Conservation (phyloP, 2,888 invertebrate genomes). For the Caenorhabditis sp. region DNA sequence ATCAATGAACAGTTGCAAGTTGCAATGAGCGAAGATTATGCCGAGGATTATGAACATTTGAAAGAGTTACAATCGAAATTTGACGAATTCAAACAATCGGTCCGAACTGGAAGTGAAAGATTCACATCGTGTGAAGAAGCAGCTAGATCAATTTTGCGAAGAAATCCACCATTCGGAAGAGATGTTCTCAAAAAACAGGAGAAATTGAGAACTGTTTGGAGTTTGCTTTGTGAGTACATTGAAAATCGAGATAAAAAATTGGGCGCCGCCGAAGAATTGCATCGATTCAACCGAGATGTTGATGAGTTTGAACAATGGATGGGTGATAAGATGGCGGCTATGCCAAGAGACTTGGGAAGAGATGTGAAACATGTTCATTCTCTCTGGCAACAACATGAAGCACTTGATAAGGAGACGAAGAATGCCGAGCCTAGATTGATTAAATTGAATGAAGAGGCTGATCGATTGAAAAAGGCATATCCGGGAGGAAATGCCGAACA, state of each 20-base stretch:
- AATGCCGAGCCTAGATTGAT: constrained; percentile 82
- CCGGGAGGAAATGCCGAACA: constrained; percentile 83
- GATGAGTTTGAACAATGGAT: constrained; percentile 65
- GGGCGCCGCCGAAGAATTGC: constrained; percentile 93
- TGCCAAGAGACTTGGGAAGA: constrained; percentile 82
- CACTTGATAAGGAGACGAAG: constrained; percentile 89
- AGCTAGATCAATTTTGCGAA: constrained; percentile 80
- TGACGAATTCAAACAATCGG: constrained; percentile 88
- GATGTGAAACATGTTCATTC: constrained; percentile 84
- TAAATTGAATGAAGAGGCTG: constrained; percentile 90
- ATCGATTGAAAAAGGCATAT: constrained; percentile 78
- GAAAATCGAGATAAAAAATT: constrained; percentile 86
- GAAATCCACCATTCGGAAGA: constrained; percentile 84
- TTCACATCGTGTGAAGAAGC: constrained; percentile 89
- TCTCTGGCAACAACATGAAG: constrained; percentile 86
- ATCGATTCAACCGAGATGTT: constrained; percentile 87
- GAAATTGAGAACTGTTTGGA: constrained; percentile 78
- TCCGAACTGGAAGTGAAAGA: constrained; percentile 87
- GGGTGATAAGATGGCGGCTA: constrained; percentile 83
- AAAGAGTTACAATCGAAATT: constrained; percentile 86
- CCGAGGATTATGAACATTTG: constrained; percentile 80
- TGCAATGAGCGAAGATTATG: constrained; percentile 90
- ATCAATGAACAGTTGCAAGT: constrained; percentile 88
- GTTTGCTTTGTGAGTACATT: constrained; percentile 85
- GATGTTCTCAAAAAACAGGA: constrained; percentile 80